These are phyloP conservation scores for Euproctis similis DNA, from an alignment of 2,888 invertebrate genomes.

Conservation along the genomic window DNA sequence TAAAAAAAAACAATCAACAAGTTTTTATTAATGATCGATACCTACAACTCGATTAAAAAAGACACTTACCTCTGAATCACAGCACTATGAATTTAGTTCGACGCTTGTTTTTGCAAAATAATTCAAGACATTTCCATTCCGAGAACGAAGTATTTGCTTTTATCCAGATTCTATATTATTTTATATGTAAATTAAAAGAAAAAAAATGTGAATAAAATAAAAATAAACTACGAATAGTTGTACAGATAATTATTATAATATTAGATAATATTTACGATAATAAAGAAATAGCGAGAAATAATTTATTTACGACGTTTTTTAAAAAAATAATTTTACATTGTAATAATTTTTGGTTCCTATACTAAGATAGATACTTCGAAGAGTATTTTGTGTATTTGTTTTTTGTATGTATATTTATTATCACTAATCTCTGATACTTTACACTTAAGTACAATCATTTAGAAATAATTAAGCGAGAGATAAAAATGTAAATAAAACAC, in stretches of 20 bases:
- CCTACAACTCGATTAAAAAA: too few relatives aligned
- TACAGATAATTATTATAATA: constrained; percentile 57
- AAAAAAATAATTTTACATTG: constrained; percentile 30
- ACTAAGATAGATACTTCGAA: constrained; percentile 56
- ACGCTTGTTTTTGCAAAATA: too few relatives aligned
- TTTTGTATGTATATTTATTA: constrained; percentile 31
- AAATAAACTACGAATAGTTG: constrained; percentile 30
- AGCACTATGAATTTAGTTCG: too few relatives aligned
- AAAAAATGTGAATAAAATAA: constrained; percentile 20
- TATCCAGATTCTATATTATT: too few relatives aligned
- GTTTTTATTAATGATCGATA: too few relatives aligned
- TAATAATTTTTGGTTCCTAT: constrained; percentile 70
- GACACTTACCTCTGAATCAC: too few relatives aligned
- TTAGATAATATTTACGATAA: constrained; percentile 52
- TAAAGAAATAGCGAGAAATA: constrained; percentile 35
- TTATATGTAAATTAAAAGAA: constrained; percentile 7
- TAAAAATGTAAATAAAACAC: constrained; percentile 23
- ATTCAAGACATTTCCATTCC: neutral
- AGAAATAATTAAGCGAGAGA: constrained; percentile 21
- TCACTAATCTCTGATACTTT: constrained; percentile 31
- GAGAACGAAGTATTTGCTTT: constrained; percentile 13
- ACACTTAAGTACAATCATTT: constrained; percentile 35
- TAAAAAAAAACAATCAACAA: too few relatives aligned
- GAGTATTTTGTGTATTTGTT: constrained; percentile 61
- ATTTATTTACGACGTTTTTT: constrained; percentile 60